Conservation (phyloP, 1,140 invertebrate species). For the Pteromalus puparum region DNA sequence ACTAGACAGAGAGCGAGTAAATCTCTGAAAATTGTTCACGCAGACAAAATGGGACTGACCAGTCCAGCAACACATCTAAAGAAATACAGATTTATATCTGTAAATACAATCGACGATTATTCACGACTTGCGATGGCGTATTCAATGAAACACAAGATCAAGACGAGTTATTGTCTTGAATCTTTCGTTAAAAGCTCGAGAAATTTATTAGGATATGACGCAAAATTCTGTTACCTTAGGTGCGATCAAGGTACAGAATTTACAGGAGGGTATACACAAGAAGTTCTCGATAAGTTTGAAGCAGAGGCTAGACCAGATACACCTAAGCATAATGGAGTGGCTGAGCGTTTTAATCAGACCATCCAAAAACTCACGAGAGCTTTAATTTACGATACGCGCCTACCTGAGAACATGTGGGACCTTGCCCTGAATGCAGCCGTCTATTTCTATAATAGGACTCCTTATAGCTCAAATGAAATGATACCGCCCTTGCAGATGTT, state of each 20-base stretch:
- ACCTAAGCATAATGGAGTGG: conserved; percentile 61
- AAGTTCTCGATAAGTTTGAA: no score
- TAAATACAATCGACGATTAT: conserved; percentile 9
- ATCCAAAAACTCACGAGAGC: conserved; percentile 55
- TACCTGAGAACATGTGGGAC: no score
- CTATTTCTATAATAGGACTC: no score
- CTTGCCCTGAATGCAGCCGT: no score
- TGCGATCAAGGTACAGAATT: no score
- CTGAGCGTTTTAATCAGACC: conserved; percentile 55
- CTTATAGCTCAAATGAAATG: no score
- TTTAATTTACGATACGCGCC: no score
- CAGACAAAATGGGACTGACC: conserved; percentile 15
- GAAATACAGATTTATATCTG: conserved; percentile 41
- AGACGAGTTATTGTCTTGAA: not conserved
- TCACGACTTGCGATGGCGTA: not conserved
- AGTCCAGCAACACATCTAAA: conserved; percentile 21
- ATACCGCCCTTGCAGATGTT: no score
- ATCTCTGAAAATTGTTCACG: conserved; percentile 30
- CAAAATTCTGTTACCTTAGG: not conserved
- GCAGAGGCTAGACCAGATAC: conserved; percentile 48
- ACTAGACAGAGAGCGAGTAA: not conserved
- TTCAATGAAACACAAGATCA: not conserved
- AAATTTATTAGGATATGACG: not conserved
- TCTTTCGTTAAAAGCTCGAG: not conserved
- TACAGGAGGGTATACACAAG: no score